Conservation (phyloP, 2,113 vertebrate genomes). For the Scytalopus superciliaris region DNA sequence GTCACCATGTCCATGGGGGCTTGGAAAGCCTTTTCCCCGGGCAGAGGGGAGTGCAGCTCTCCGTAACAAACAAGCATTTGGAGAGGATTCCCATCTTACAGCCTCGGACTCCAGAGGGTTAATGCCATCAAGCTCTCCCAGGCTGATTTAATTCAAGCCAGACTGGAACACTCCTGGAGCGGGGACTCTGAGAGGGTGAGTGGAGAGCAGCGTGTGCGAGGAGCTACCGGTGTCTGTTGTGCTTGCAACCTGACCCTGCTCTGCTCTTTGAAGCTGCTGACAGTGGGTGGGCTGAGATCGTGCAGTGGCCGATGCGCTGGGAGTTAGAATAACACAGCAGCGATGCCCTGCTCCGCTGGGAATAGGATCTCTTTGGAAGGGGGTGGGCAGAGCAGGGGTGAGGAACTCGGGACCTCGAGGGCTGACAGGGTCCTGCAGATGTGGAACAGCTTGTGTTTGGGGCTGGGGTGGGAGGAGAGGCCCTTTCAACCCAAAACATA, state of each 20-base stretch:
- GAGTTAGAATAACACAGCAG: background rate
- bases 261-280: constrained; percentile 27
- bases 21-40: accelerated
- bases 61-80: accelerated
- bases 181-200: background rate
- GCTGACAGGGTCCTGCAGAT: background rate
- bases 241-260: constrained; percentile 32
- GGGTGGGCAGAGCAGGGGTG: constrained; percentile 60
- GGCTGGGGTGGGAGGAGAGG: background rate
- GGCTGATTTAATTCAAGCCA: constrained; percentile 25
- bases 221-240: constrained; percentile 13
- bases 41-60: background rate
- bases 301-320: background rate
- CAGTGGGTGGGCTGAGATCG: constrained; percentile 56
- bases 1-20: accelerated
- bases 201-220: background rate
- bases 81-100: background rate
- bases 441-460: background rate
- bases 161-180: constrained; percentile 1
- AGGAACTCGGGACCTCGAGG: background rate
- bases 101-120: background rate
- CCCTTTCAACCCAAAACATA: background rate
- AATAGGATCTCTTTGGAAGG: background rate
- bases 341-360: background rate
- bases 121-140: background rate